Conservation (phyloP, 2,797 vertebrate species). For the Trichosurus vulpecula region DNA sequence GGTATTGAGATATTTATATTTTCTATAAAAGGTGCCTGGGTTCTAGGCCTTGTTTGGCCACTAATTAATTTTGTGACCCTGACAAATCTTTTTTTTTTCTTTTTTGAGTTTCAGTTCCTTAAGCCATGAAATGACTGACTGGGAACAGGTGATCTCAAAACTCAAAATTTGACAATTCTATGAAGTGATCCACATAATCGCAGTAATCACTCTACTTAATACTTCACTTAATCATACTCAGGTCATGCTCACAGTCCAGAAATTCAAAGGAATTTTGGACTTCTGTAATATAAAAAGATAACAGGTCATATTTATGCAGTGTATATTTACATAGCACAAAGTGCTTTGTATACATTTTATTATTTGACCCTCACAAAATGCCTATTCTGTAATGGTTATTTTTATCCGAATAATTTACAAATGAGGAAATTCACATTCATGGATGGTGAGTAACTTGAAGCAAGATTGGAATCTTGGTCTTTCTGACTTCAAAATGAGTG, state of each 20-base stretch:
- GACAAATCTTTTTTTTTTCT: neutral
- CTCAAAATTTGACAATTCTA: neutral
- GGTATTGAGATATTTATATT: neutral
- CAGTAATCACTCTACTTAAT: neutral
- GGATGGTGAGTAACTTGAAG: neutral
- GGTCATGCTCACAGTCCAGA: neutral
- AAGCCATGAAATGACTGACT: neutral
- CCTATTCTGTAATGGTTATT: neutral
- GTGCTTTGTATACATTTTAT: neutral
- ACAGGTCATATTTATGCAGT: neutral
- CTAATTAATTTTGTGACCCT: neutral
- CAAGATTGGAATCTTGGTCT: neutral
- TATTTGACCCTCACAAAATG: neutral
- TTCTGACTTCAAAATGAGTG: neutral
- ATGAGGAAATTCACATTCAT: neutral
- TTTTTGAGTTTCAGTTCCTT: neutral
- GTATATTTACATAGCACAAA: neutral
- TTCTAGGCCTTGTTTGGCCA: neutral
- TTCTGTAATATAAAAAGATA: neutral
- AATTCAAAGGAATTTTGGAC: neutral
- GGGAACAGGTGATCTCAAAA: neutral
- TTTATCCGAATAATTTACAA: neutral
- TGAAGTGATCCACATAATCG: neutral
- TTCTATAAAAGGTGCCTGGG: neutral
- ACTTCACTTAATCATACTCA: neutral